Evolutionary conservation across 2,113 vertebrate species (phyloP).

Genomic region (Dolichallabes microphthalmus): DNA sequence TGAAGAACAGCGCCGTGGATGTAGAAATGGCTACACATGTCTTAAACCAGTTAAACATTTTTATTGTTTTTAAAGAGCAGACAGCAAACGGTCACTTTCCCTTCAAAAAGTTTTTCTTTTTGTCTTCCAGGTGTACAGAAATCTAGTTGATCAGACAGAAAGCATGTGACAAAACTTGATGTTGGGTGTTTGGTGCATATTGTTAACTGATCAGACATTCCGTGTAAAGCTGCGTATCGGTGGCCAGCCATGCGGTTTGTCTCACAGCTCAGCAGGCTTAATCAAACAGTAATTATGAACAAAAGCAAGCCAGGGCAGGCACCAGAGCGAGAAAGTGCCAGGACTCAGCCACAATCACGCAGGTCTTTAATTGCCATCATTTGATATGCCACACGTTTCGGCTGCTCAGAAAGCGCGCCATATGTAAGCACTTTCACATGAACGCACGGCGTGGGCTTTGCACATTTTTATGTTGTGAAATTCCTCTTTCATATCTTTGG

Average conservation of each 20-base stretch:
- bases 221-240: conserved; percentile 69
- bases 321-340: conserved; percentile 56
- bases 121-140: not conserved
- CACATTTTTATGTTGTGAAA: conserved; percentile 19
- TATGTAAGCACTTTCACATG: conserved; percentile 47
- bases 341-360: conserved; percentile 63
- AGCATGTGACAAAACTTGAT: conserved; percentile 2
- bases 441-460: not conserved
- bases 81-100: too few relatives aligned
- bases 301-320: conserved; percentile 73
- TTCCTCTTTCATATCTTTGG: not conserved
- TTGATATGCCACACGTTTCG: conserved; percentile 60
- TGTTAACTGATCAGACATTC: conserved; percentile 64
- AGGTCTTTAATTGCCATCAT: conserved; percentile 66
- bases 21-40: not conserved
- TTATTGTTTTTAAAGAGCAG: not conserved
- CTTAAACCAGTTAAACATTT: not conserved
- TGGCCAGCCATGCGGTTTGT: conserved; percentile 62
- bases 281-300: conserved; percentile 77
- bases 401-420: conserved; percentile 47
- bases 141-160: not conserved
- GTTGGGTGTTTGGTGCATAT: not conserved
- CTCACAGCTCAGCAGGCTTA: conserved; percentile 72
- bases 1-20: not conserved
- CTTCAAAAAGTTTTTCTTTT: too few relatives aligned